Evolutionary conservation across 2,797 vertebrate species (phyloP).

Genomic region (Trematomus bernacchii): DNA sequence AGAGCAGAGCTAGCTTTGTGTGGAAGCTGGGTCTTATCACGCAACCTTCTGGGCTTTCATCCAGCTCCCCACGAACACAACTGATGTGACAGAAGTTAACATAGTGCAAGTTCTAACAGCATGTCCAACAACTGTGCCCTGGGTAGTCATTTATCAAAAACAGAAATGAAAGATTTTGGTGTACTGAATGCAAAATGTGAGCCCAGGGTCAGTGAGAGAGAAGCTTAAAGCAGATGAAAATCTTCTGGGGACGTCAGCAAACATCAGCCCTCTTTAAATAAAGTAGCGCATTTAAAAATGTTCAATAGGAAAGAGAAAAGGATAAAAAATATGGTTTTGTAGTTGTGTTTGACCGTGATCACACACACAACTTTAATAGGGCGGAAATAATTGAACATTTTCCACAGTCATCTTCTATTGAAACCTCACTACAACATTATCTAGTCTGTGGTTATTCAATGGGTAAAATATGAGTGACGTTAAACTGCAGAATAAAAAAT

Average conservation of each 20-base stretch:
- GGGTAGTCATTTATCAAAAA: not conserved
- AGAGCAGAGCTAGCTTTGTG: conserved; percentile 48
- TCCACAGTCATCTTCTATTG: not conserved
- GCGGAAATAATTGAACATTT: not conserved
- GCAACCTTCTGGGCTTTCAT: conserved; percentile 41
- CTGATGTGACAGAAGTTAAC: conserved; percentile 29
- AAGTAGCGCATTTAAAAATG: conserved; percentile 6
- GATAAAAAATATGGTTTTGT: not conserved
- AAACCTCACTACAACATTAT: not conserved
- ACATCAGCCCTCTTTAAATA: conserved; percentile 9
- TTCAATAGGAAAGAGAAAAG: conserved; percentile 13
- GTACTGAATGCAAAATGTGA: conserved; percentile 18
- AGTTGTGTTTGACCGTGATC: not conserved
- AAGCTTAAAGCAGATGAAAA: not conserved
- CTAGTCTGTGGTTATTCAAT: not conserved
- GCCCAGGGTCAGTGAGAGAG: not conserved
- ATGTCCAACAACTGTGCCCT: not conserved
- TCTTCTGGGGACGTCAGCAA: not conserved
- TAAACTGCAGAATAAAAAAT: not conserved
- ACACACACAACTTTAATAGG: not conserved
- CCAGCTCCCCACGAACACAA: not conserved
- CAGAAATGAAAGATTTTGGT: conserved; percentile 13
- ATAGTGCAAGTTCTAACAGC: not conserved
- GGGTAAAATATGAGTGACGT: not conserved
- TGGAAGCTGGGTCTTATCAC: conserved; percentile 36